Conservation (phyloP, 2,888 invertebrate genomes). For the Parascotia fuliginaria region DNA sequence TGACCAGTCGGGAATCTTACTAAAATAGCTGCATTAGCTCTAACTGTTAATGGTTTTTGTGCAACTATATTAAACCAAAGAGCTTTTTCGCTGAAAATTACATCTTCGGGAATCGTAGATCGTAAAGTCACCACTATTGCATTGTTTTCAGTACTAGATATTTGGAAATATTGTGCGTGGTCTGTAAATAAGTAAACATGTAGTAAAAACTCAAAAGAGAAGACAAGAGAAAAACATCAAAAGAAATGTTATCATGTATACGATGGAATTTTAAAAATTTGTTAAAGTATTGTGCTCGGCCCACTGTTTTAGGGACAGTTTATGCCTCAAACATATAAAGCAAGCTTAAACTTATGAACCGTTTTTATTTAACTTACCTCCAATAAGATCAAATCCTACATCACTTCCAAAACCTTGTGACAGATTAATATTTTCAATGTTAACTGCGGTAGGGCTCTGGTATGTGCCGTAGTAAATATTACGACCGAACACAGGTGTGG, state of each 20-base stretch:
- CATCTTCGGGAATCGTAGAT: constrained; percentile 57
- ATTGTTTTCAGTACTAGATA: constrained; percentile 41
- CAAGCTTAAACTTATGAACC: too few relatives aligned
- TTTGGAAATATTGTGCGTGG: constrained; percentile 57
- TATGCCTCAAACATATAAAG: too few relatives aligned
- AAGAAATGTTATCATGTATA: too few relatives aligned
- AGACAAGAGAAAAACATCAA: too few relatives aligned
- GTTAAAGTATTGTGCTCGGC: too few relatives aligned
- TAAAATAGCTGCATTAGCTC: constrained; percentile 56
- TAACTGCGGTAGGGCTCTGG: constrained; percentile 36
- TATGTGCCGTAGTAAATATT: constrained; percentile 61
- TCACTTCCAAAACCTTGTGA: constrained; percentile 60
- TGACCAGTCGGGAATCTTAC: constrained; percentile 60
- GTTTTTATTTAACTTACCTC: constrained; percentile 55
- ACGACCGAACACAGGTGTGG: constrained; percentile 63
- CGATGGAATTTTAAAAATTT: too few relatives aligned
- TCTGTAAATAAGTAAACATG: constrained; percentile 39
- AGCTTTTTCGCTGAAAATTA: constrained; percentile 64
- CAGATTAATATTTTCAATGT: constrained; percentile 56
- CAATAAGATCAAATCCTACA: constrained; percentile 60
- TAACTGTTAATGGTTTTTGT: constrained; percentile 59
- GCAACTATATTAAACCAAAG: constrained; percentile 65
- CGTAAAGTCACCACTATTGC: constrained; percentile 42
- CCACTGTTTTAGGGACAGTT: too few relatives aligned
- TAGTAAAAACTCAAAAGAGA: too few relatives aligned